A percentile compares a stretch with the other conserved stretches of the same genome.
Conservation (phyloP, 2,888 invertebrate species). For the Maniola hyperantus region DNA sequence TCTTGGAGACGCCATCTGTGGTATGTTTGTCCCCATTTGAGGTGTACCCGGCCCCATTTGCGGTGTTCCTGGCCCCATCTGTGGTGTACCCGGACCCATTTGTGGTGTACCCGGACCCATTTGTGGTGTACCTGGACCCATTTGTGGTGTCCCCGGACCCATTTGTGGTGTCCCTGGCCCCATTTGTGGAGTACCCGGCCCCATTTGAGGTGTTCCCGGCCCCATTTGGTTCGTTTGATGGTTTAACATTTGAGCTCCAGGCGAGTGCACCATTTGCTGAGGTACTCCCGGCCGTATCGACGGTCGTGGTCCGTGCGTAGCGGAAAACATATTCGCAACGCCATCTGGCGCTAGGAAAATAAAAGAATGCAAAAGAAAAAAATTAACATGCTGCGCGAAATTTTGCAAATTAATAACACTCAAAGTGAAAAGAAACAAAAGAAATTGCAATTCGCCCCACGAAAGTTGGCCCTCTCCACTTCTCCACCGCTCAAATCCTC, state of each 20-base stretch:
- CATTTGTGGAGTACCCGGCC: constrained; percentile 28
- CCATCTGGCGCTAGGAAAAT: constrained; percentile 72
- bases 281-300: constrained; percentile 61
- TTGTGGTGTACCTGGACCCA: constrained; percentile 57
- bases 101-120: constrained; percentile 61
- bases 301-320: constrained; percentile 67
- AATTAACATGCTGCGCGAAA: constrained; percentile 49
- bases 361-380: constrained; percentile 66
- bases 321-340: constrained; percentile 76
- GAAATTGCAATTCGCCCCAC: constrained; percentile 12
- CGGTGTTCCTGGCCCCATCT: constrained; percentile 52
- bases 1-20: constrained; percentile 72
- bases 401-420: constrained; percentile 54
- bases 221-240: constrained; percentile 19
- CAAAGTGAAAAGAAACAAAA: constrained; percentile 42
- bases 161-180: constrained; percentile 40
- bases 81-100: constrained; percentile 58
- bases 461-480: not conserved
- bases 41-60: constrained; percentile 54
- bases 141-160: constrained; percentile 54
- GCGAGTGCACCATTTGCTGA: constrained; percentile 57
- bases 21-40: constrained; percentile 60
- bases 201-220: constrained; percentile 18
- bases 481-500: not conserved
- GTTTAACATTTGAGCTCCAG: constrained; percentile 50